Evolutionary conservation across 1,140 invertebrate species (phyloP).

Genomic region (Teleogryllus occipitalis): DNA sequence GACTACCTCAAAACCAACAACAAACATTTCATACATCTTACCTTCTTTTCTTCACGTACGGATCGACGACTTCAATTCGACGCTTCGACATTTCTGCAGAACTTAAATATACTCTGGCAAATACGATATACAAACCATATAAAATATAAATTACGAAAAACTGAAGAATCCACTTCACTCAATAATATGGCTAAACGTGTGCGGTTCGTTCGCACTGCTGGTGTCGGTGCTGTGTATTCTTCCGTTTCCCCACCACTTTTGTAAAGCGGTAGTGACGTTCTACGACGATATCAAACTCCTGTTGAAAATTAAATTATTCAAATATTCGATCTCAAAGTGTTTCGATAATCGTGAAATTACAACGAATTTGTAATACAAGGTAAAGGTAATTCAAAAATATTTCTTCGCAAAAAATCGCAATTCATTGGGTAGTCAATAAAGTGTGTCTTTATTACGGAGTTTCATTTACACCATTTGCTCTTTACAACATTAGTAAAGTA

Average conservation of each 20-base stretch:
- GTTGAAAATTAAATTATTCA: too few species aligned
- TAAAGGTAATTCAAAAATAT: too few species aligned
- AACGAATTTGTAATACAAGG: too few species aligned
- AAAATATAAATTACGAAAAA: not conserved
- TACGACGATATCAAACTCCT: not conserved
- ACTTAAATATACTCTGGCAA: not conserved
- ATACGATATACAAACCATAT: not conserved
- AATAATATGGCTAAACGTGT: not conserved
- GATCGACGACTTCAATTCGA: conserved; percentile 73
- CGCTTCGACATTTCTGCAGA: conserved; percentile 60
- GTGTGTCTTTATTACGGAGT: too few species aligned
- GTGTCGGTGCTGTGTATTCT: not conserved
- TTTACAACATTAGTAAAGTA: too few species aligned
- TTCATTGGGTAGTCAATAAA: too few species aligned
- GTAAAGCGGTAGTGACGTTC: not conserved
- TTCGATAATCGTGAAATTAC: too few species aligned
- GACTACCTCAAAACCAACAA: not conserved
- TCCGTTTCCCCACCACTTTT: not conserved
- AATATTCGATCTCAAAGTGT: too few species aligned
- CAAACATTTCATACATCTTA: conserved; percentile 33
- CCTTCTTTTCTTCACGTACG: conserved; percentile 67
- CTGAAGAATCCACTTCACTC: not conserved
- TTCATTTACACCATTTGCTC: too few species aligned
- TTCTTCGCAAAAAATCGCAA: too few species aligned
- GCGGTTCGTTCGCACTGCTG: not conserved